Base-by-base conservation (phyloP, 2,888 invertebrate species). In the Acleris literana region DNA sequence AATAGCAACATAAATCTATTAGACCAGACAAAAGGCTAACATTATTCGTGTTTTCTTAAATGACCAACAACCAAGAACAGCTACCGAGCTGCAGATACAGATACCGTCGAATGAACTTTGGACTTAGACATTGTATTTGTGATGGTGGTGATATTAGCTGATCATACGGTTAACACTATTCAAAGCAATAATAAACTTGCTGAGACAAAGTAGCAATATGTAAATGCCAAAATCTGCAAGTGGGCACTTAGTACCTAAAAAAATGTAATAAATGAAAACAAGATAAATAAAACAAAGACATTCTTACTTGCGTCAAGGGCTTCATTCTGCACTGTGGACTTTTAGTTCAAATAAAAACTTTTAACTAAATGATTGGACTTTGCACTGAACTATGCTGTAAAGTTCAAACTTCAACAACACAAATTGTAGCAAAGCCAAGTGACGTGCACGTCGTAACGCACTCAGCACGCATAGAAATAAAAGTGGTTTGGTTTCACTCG, bases 221-320 rank as follows among this genome's bases (percentile, higher is more conserved):
- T 11, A 13, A 39, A 39, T n/a, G 17, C 6, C 17, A 46, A 46
- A 46, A 17, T 16, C 6, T 44, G 16, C 17, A 46, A 46, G 17
- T 39, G 4, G 13, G 39, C 39, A 13, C 13, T 39, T 39, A 4
- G 39, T 17, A 46, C 17, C 7, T 46, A n/a, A 46, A 5, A 46
- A 46, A 17, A 17, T 46, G n/a, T n/a, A 46, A 52, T 25, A 48
- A 61, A 57, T 52, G 18, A 44, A 53, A 57, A 44, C 7, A 46
- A 22, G 11, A 16, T 17, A 44, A 58, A 43, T 16, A 44, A 49
- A 53, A 29, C 43, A 7, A 22, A 51, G 16, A 46, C 29, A 39
- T 22, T 77, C 85, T 83, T 78, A 86, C 87, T 76, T 86, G 84
- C 52, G 74, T 77, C 16, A 87, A 70, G 17, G 88, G 86, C 79